Evolutionary conservation across 2,797 vertebrate species (phyloP), one percentile per base, ranked within the genome.

Genomic region (Craterocephalus amniculus): DNA sequence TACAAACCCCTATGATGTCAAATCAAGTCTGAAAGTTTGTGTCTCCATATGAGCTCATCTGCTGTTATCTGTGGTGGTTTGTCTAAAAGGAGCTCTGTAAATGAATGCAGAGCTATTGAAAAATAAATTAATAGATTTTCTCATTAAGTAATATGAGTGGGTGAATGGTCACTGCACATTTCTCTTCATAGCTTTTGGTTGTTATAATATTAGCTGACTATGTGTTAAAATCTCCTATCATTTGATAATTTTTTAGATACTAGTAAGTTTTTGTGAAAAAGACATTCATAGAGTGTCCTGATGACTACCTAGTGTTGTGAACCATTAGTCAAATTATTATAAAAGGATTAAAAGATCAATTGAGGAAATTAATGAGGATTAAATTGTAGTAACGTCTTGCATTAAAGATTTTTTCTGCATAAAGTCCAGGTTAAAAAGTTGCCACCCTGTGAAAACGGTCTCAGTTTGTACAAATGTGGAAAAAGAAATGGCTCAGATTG

Each of bases 1-100:
- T 85, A 90, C 91, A 90, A 80, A 78, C 75, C 76, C 11, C 72
- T 35, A 58, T 81, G 79, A 90, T 85, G 87, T 90, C 89, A 88
- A 67, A 83, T 75, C 64, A 80, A 77, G 78, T 82, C 76, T 89
- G 85, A 49, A 72, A 56, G 56, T 85, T 82, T 61, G 63, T 27
- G 62, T 48, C 48, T 10, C 34, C 52, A 31, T 45, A 38, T 16
- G 38, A 83, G 52, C 10, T 7, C n/a, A 66, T 84, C 55, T 49
- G 74, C 64, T 72, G 66, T 67, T 72, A 26, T 63, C 57, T 22
- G 61, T 55, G 78, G 64, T 56, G 51, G 54, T 18, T 7, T 4
- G 52, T 59, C 38, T 78, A 40, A 69, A 56, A 71, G n/a, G 55
- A 56, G 64, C 26, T 29, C 22, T 67, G 26, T 56, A 49, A 12